phyloP scores from a whole-genome alignment of 2,113 vertebrate species.

The Platysteira castanea region DNA sequence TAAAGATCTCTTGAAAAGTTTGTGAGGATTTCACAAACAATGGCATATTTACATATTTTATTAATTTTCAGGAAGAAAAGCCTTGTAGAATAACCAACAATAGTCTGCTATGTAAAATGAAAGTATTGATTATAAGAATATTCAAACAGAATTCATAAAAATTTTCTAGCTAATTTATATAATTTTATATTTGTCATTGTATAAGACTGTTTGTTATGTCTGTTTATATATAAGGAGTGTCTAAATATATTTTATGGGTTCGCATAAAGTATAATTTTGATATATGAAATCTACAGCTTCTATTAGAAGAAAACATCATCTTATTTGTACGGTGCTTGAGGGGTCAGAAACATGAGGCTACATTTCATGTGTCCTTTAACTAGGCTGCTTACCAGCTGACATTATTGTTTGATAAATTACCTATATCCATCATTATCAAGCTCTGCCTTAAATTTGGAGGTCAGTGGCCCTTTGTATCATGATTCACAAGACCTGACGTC shows the following conservation, averaged over 20 bases:
- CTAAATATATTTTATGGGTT: background rate
- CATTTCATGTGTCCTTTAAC: conserved; percentile 44
- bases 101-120: background rate
- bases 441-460: conserved; percentile 36
- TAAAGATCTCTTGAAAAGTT: background rate
- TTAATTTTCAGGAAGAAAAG: background rate
- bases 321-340: background rate
- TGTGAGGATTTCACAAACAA: background rate
- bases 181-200: background rate
- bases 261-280: background rate
- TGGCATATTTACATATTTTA: background rate
- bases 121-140: background rate
- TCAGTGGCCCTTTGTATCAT: conserved; percentile 15
- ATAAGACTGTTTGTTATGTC: background rate
- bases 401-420: conserved; percentile 32
- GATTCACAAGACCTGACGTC: conserved; percentile 25
- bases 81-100: background rate
- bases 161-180: background rate
- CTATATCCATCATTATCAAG: conserved; percentile 20
- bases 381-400: background rate
- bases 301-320: background rate
- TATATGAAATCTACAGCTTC: background rate
- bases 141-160: background rate
- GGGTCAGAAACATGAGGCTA: conserved; percentile 5
- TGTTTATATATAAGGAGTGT: background rate